Evolutionary conservation across 2,113 vertebrate species (phyloP), one percentile per base, ranked within the genome.

Genomic region (Crypturellus undulatus): DNA sequence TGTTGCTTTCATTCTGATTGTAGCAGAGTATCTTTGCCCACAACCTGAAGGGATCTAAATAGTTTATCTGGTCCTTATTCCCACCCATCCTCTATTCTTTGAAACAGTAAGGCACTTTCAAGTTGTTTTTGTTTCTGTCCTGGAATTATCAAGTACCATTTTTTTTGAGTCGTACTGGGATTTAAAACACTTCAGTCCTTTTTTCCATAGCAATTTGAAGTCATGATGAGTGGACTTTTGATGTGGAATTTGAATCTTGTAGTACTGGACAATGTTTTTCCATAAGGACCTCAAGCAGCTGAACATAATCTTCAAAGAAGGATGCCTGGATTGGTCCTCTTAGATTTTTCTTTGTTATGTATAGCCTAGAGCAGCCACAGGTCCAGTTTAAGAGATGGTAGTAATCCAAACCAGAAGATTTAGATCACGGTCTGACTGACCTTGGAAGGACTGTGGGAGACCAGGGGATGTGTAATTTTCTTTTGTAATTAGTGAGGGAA

Each of bases 1-100:
- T 87, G 81, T 71, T 69, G 40, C 79, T 87, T 89, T 84, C 54
- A 42, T 92, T 93, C 90, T 89, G 82, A 70, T 76, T 89, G 84
- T 82, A 79, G 63, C 51, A 60, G 38, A 83, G 12, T 91, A n/a
- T 75, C 77, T 92, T 81, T 81, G 71, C 58, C 19, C 73, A 78
- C 59, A 30, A 9, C 68, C 85, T 12, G 54, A 52, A 75, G 40
- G 36, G 70, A 54, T 75, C 76, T 77, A 78, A 90, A 45, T 78
- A 0, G 1, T 95, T 95, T 71, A 42, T 84, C 56, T 84, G 65
- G 60, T 76, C 51, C 47, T 7, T 75, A 75, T 69, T 92, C 68
- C 36, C 38, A 10, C 22, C 25, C 4, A 17, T 67, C 16, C 70
- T 77, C 32, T 54, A 3, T 4, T 91, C 82, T 16, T 82, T 70